These are phyloP conservation scores for Brassicogethes aeneus DNA, from an alignment of 2,888 invertebrate genomes.

Conservation along the genomic window DNA sequence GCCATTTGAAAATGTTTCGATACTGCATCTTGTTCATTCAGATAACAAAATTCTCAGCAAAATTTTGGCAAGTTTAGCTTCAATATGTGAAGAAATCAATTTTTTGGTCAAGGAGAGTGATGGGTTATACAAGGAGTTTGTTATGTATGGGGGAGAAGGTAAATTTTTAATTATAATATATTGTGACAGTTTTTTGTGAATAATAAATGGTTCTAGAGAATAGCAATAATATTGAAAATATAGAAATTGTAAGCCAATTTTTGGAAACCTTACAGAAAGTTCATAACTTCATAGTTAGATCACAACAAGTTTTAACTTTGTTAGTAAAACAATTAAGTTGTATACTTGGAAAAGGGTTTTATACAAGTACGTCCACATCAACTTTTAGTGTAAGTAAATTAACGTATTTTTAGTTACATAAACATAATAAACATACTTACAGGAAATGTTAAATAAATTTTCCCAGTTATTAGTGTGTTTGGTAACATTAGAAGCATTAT, in stretches of 20 bases:
- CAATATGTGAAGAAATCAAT: slow-evolving; percentile 69
- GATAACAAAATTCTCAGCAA: slow-evolving; percentile 76
- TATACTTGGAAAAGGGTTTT: slow-evolving; percentile 48
- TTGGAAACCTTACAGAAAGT: slow-evolving; percentile 55
- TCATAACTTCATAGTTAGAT: slow-evolving; percentile 58
- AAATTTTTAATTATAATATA: slow-evolving; percentile 14
- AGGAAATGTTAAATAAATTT: slow-evolving; percentile 47
- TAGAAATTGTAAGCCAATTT: slow-evolving; percentile 42
- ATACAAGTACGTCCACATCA: slow-evolving; percentile 26
- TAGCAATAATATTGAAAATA: slow-evolving; percentile 25
- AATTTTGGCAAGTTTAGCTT: slow-evolving; percentile 68
- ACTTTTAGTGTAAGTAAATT: slow-evolving; percentile 32
- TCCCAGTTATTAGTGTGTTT: slow-evolving; percentile 59
- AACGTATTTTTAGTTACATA: too few species aligned
- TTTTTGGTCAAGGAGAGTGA: slow-evolving; percentile 58
- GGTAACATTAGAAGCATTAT: slow-evolving; percentile 58
- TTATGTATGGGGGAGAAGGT: slow-evolving; percentile 59
- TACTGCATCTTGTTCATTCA: slow-evolving; percentile 66
- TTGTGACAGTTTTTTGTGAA: slow-evolving; percentile 3
- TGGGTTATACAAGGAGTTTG: slow-evolving; percentile 52
- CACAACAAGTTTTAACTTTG: slow-evolving; percentile 62
- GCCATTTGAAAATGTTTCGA: slow-evolving; percentile 49
- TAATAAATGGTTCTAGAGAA: slow-evolving; percentile 29
- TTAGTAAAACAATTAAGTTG: slow-evolving; percentile 68
- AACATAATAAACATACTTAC: slow-evolving; percentile 33